Conservation (phyloP, 2,797 vertebrate species). For the Enteromius viviparus region DNA sequence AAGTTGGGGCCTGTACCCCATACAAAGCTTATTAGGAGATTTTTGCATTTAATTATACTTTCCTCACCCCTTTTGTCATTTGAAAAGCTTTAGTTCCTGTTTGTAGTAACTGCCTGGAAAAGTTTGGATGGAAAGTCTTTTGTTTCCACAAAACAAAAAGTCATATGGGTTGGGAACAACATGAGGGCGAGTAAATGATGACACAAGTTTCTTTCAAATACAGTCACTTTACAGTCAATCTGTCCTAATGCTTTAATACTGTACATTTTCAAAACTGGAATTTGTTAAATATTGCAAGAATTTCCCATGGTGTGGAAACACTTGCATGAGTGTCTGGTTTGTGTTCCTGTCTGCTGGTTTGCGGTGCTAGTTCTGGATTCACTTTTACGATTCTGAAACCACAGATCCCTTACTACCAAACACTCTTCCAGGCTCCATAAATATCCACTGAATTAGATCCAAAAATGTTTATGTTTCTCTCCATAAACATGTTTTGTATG, state of each 20-base stretch:
- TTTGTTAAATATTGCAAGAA: background rate
- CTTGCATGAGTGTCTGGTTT: constrained; percentile 32
- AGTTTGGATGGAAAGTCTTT: background rate
- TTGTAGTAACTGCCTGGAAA: background rate
- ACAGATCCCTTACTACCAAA: constrained; percentile 12
- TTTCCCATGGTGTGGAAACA: background rate
- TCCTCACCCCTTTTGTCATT: background rate
- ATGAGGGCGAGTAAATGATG: background rate
- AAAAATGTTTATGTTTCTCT: constrained; percentile 25
- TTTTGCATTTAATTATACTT: background rate
- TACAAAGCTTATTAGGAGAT: background rate
- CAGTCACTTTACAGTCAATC: background rate
- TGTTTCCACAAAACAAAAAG: constrained; percentile 20
- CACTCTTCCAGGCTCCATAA: background rate
- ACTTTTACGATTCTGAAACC: constrained; percentile 26
- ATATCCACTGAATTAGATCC: background rate
- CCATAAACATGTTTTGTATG: constrained; percentile 37
- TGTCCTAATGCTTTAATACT: background rate
- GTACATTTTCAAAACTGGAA: background rate
- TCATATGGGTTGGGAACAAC: background rate
- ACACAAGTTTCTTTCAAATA: background rate
- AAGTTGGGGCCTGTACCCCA: background rate
- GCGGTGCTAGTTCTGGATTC: constrained; percentile 37
- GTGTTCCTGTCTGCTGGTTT: constrained; percentile 43
- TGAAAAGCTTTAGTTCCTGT: background rate